Conservation (phyloP, 1,140 invertebrate species). For the Schlechtendalia chinensis region DNA sequence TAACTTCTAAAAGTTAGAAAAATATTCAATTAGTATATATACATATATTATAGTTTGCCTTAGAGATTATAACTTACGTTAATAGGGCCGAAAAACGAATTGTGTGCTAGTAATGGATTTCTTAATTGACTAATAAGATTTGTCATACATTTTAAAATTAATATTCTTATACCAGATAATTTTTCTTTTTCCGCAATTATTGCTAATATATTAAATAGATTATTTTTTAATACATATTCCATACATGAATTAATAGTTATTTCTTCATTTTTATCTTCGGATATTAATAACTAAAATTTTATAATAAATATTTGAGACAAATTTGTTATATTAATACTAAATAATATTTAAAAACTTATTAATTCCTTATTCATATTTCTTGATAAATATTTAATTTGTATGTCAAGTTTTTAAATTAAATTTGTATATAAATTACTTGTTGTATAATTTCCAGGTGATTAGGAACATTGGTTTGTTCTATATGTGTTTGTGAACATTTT, state of each 20-base stretch:
- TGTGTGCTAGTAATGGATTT: slow-evolving; percentile 27
- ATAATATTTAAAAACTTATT: too few species aligned
- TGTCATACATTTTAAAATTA: slow-evolving; percentile 30
- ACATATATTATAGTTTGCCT: not conserved
- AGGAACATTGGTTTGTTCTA: slow-evolving; percentile 23
- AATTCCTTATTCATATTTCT: too few species aligned
- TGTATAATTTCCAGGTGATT: slow-evolving; percentile 17
- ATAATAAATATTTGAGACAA: too few species aligned
- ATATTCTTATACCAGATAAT: slow-evolving; percentile 27
- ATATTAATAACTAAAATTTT: slow-evolving; percentile 19
- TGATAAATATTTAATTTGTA: too few species aligned
- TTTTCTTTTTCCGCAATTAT: slow-evolving; percentile 43
- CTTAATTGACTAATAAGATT: slow-evolving; percentile 28
- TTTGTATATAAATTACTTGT: not conserved
- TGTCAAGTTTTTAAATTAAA: too few species aligned
- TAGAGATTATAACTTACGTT: not conserved
- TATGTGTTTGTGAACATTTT: slow-evolving; percentile 18
- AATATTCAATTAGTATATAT: not conserved
- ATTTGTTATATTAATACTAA: too few species aligned
- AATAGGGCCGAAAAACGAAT: slow-evolving; percentile 5
- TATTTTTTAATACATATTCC: slow-evolving; percentile 30
- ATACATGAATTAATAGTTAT: slow-evolving; percentile 5
- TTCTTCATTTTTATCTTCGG: slow-evolving; percentile 35
- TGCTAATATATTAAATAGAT: slow-evolving; percentile 25
- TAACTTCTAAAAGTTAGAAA: slow-evolving; percentile 7